phyloP scores from a whole-genome alignment of 2,113 vertebrate genomes.

The Alethe diademata region DNA sequence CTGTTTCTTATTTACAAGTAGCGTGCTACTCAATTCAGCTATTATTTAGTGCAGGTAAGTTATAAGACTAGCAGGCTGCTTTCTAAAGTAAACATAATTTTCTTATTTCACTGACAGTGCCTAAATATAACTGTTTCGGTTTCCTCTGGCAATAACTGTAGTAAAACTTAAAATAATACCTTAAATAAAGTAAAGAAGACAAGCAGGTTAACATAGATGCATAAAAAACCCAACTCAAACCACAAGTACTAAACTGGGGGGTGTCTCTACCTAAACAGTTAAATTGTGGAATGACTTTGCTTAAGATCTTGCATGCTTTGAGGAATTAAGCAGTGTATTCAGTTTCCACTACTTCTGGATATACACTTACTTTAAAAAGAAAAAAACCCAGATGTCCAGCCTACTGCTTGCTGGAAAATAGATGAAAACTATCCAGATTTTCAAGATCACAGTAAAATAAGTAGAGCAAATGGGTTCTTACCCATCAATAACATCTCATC shows the following conservation, averaged over 20 bases:
- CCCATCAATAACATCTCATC: constrained; percentile 13
- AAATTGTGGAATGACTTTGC: constrained; percentile 31
- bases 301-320: not conserved
- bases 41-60: not conserved
- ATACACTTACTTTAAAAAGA: constrained; percentile 49
- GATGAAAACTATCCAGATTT: constrained; percentile 49
- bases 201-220: not conserved
- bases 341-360: constrained; percentile 61
- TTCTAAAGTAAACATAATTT: not conserved
- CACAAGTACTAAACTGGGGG: not conserved
- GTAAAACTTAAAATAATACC: not conserved
- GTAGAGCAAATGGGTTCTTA: constrained; percentile 15
- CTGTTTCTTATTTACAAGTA: constrained; percentile 4
- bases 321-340: constrained; percentile 19
- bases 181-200: not conserved
- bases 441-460: constrained; percentile 51
- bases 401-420: constrained; percentile 64
- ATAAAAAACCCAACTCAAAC: not conserved
- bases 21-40: not conserved
- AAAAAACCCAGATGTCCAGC: constrained; percentile 53
- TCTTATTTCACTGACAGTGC: not conserved
- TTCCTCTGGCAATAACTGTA: not conserved
- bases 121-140: not conserved
- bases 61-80: not conserved
- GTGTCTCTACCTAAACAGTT: not conserved